phyloP scores from a whole-genome alignment of 2,888 invertebrate genomes.

The Patella ulyssiponensis region DNA sequence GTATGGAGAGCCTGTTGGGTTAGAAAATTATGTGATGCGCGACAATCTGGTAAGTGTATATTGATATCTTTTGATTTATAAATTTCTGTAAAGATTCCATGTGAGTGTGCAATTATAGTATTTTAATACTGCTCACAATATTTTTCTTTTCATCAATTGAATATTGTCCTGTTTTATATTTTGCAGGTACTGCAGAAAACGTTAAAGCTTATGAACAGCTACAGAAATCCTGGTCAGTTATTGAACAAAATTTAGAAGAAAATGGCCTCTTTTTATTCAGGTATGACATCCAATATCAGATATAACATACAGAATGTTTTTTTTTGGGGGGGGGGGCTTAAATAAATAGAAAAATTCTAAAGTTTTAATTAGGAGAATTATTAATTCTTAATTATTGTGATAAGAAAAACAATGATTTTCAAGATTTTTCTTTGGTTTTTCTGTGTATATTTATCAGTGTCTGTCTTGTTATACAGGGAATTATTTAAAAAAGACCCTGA shows the following conservation, averaged over 20 bases:
- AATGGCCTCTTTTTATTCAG: constrained; percentile 67
- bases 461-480: constrained; percentile 48
- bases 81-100: background rate
- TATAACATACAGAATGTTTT: background rate
- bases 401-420: background rate
- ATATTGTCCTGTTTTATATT: background rate
- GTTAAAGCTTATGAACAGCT: constrained; percentile 61
- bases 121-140: no score
- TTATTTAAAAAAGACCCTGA: constrained; percentile 68
- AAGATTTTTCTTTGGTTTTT: no score
- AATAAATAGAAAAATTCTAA: background rate
- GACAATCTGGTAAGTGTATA: constrained; percentile 56
- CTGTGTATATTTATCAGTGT: background rate
- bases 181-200: constrained; percentile 65
- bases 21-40: constrained; percentile 62
- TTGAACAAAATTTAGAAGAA: constrained; percentile 66
- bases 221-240: constrained; percentile 64
- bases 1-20: constrained; percentile 65
- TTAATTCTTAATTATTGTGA: background rate
- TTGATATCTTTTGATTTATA: background rate
- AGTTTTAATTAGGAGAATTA: background rate
- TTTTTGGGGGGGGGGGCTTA: no score
- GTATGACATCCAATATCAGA: constrained; percentile 38
- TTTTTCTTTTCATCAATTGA: no score
- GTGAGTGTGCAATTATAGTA: no score